These are phyloP conservation scores for Solea senegalensis DNA, from an alignment of 2,113 vertebrate genomes.

Conservation along the genomic window DNA sequence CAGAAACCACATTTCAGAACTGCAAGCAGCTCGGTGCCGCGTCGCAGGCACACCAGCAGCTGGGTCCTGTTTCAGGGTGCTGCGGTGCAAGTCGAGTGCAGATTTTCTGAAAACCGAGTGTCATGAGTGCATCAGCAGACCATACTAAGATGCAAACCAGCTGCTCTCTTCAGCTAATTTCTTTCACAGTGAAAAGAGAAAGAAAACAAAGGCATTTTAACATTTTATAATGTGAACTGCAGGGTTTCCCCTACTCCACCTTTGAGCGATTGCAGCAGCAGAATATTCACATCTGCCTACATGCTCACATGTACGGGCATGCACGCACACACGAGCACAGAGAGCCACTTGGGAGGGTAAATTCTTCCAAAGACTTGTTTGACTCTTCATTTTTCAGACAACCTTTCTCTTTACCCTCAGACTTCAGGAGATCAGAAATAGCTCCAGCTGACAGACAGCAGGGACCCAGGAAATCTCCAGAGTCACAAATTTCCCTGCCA, in stretches of 20 bases:
- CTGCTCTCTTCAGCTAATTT: conserved; percentile 52
- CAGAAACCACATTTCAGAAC: conserved; percentile 62
- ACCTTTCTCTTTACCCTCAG: conserved; percentile 18
- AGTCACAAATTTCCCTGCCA: conserved; percentile 36
- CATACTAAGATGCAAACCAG: conserved; percentile 63
- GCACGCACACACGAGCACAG: conserved; percentile 17
- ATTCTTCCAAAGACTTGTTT: conserved; percentile 50
- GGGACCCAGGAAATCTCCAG: conserved; percentile 33
- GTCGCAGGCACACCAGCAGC: conserved; percentile 58
- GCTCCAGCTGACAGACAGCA: conserved; percentile 27
- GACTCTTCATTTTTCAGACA: conserved; percentile 39
- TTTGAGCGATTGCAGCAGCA: conserved; percentile 33
- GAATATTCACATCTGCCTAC: conserved; percentile 12
- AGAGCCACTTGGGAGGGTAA: conserved; percentile 27
- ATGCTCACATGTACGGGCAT: conserved; percentile 40
- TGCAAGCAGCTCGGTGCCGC: conserved; percentile 54
- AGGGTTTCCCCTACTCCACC: conserved; percentile 28
- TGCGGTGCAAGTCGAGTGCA: conserved; percentile 34
- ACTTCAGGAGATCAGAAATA: conserved; percentile 49
- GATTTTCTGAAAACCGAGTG: conserved; percentile 49
- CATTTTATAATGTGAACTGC: conserved; percentile 30
- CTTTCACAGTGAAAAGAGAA: conserved; percentile 23
- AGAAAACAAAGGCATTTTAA: conserved; percentile 43
- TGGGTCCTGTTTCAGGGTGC: conserved; percentile 66
- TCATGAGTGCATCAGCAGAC: conserved; percentile 40